A percentile compares a stretch with the other conserved stretches of the same genome.
These are phyloP conservation scores for Enoplosus armatus DNA, from an alignment of 2,797 vertebrate genomes.

Conservation along the genomic window DNA sequence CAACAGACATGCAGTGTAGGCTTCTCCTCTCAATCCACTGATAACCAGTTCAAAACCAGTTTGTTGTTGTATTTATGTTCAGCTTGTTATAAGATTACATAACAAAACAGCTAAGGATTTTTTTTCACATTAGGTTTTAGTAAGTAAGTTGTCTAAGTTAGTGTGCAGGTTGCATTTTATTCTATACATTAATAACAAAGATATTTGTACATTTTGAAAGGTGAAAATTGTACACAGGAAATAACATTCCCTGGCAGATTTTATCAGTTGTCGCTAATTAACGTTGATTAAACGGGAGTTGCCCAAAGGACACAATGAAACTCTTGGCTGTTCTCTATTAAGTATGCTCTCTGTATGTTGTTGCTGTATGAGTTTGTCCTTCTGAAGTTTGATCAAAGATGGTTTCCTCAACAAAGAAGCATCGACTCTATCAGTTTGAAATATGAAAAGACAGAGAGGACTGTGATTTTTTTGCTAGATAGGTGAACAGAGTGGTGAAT, in stretches of 20 bases:
- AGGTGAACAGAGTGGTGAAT: neutral
- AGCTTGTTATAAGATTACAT: neutral
- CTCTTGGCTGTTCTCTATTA: neutral
- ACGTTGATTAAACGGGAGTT: neutral
- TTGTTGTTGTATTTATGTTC: neutral
- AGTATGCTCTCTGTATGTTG: neutral
- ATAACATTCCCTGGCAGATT: neutral
- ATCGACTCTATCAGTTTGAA: neutral
- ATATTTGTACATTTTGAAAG: too few relatives aligned
- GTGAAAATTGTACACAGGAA: neutral
- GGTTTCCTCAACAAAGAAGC: neutral
- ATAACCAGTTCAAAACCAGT: conserved; percentile 31
- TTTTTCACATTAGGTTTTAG: neutral
- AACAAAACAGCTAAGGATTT: neutral
- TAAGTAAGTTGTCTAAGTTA: neutral
- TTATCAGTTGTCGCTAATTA: neutral
- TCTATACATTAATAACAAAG: too few relatives aligned
- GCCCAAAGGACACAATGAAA: neutral
- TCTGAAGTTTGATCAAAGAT: neutral
- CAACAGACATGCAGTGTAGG: neutral
- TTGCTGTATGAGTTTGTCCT: too few relatives aligned
- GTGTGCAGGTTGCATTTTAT: neutral
- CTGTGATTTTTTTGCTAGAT: neutral
- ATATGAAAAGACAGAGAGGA: neutral
- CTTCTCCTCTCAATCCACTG: neutral